Evolutionary conservation across 2,797 vertebrate species (phyloP).

Genomic region (Enteromius mattozi): DNA sequence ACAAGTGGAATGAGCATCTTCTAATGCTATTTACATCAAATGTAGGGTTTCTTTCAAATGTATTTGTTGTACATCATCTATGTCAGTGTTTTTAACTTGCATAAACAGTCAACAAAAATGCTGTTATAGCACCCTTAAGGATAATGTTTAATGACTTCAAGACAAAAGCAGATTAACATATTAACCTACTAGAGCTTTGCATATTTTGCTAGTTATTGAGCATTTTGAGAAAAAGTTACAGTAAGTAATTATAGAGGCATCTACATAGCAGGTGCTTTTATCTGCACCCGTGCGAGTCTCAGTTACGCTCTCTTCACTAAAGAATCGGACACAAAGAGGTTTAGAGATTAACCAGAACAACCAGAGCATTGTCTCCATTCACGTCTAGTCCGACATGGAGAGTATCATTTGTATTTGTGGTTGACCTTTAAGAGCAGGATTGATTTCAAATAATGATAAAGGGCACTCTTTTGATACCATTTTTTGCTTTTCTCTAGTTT

Average conservation of each 20-base stretch:
- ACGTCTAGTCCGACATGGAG: constrained; percentile 65
- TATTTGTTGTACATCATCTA: not conserved
- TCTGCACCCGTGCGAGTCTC: constrained; percentile 60
- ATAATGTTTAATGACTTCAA: not conserved
- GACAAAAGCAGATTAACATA: not conserved
- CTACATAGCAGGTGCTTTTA: constrained; percentile 61
- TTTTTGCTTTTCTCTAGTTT: constrained; percentile 14
- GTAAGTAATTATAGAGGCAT: constrained; percentile 47
- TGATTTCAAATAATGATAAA: constrained; percentile 55
- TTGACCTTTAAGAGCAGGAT: constrained; percentile 47
- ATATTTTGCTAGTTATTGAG: constrained; percentile 60
- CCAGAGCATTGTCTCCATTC: constrained; percentile 68
- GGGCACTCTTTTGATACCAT: constrained; percentile 46
- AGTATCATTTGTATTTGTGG: constrained; percentile 51
- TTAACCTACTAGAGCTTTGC: not conserved
- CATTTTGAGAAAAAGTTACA: constrained; percentile 65
- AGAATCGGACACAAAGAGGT: constrained; percentile 58
- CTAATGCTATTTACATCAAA: not conserved
- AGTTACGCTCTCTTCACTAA: constrained; percentile 65
- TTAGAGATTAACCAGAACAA: constrained; percentile 71
- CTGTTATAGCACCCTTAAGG: not conserved
- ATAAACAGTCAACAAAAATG: constrained; percentile 1
- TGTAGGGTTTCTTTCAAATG: not conserved
- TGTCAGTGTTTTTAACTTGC: not conserved
- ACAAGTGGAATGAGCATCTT: not conserved